These are phyloP conservation scores for Hirtodrosophila confusa DNA, from an alignment of 2,888 invertebrate species.

Conservation along the genomic window DNA sequence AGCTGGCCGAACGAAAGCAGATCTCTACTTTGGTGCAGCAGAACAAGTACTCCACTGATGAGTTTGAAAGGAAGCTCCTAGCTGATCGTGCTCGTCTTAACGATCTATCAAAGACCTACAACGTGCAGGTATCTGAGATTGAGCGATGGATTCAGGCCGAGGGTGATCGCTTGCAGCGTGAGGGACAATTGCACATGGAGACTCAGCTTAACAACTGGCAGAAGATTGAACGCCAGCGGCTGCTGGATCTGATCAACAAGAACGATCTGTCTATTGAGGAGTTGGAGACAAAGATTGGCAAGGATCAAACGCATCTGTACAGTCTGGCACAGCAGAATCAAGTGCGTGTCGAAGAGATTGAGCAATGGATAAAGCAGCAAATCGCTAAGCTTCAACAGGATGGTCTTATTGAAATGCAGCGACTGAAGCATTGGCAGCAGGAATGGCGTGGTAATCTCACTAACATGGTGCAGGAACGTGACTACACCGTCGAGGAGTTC, in stretches of 20 bases:
- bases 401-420: slow-evolving; percentile 77
- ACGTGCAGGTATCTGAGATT: slow-evolving; percentile 81
- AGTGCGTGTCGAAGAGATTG: slow-evolving; percentile 82
- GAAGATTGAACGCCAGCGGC: slow-evolving; percentile 78
- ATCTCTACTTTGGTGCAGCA: slow-evolving; percentile 76
- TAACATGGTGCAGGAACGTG: slow-evolving; percentile 80
- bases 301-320: slow-evolving; percentile 80
- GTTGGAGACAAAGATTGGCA: slow-evolving; percentile 74
- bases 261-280: slow-evolving; percentile 81
- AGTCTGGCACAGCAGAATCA: slow-evolving; percentile 81
- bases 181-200: slow-evolving; percentile 77
- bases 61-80: slow-evolving; percentile 77
- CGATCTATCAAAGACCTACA: slow-evolving; percentile 78
- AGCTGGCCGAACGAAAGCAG: slow-evolving; percentile 75
- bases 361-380: slow-evolving; percentile 82
- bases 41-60: slow-evolving; percentile 80
- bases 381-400: slow-evolving; percentile 78
- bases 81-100: slow-evolving; percentile 78
- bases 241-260: slow-evolving; percentile 74
- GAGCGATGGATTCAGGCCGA: slow-evolving; percentile 82
- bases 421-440: slow-evolving; percentile 80
- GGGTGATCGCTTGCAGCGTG: slow-evolving; percentile 76
- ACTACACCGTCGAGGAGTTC: slow-evolving; percentile 81
- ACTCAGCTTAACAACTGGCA: slow-evolving; percentile 82
- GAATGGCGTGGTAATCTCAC: slow-evolving; percentile 81